Conservation (phyloP, 2,113 vertebrate genomes). For the human (Homo sapiens) region GRCh38 chr11:24414501-24415000, state of each 20-base stretch:
- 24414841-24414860: neutral
- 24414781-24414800: neutral
- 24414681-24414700: neutral
- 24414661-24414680: neutral
- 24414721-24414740: neutral
- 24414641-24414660: neutral
- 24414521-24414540: neutral
- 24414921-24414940: neutral
- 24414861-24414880: neutral
- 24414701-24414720: neutral
- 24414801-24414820: neutral
- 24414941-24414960: neutral
- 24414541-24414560: neutral
- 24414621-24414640: neutral
- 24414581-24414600: neutral
- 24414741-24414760: neutral
- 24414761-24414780: neutral
- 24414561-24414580: neutral
- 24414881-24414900: neutral
- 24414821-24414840: neutral
- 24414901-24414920: neutral
- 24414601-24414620: neutral
- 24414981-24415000: neutral
- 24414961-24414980: neutral
- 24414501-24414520: no score